Percentiles rank a stretch among this genome's conserved stretches.
Evolutionary conservation across 92 coral and sea anemone genomes (phyloP).

Genomic region (Heteractis magnifica): DNA sequence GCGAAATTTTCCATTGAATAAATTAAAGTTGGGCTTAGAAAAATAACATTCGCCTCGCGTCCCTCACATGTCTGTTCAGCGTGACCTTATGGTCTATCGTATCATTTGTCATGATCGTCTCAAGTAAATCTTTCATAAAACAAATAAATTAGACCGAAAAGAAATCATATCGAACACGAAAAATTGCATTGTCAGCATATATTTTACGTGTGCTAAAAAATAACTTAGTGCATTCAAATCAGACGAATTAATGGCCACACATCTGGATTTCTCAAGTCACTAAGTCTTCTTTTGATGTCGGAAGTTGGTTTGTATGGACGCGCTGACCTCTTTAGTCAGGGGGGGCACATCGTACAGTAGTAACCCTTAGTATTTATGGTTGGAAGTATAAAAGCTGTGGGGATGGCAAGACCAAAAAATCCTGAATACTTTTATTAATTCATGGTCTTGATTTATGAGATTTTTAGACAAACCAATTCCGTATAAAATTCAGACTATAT

Average conservation of each 20-base stretch:
- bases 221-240: neutral
- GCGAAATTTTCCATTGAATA: neutral
- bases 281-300: no score
- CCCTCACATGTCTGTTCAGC: neutral
- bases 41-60: neutral
- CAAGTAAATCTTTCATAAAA: neutral
- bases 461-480: no score
- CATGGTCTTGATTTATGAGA: no score
- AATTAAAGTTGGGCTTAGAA: neutral
- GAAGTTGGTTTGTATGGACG: no score
- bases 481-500: no score
- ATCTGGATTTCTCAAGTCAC: no score
- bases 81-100: neutral
- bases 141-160: neutral
- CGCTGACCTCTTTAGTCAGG: no score
- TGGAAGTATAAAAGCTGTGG: no score
- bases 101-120: neutral
- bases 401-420: no score
- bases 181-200: constrained; percentile 5
- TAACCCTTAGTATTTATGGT: no score
- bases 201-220: neutral
- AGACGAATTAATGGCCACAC: neutral
- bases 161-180: neutral
- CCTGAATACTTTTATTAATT: no score
- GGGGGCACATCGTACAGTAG: no score